Percentiles rank a stretch among this genome's conserved stretches.
These are phyloP conservation scores for Crotalus tigris DNA, from an alignment of 2,113 vertebrate genomes.

Conservation along the genomic window DNA sequence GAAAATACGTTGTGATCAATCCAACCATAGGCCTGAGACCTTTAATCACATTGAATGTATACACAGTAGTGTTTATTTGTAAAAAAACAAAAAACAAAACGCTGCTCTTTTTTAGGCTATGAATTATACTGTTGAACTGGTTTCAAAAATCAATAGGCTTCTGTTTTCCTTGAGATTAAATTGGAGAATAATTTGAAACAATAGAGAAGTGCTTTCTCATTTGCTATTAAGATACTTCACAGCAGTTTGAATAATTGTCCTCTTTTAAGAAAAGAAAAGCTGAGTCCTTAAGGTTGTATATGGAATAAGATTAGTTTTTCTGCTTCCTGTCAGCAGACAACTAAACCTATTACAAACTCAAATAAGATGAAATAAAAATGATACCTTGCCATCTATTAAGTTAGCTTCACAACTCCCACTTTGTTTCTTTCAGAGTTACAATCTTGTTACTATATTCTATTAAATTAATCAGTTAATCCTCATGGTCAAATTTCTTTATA, in stretches of 20 bases:
- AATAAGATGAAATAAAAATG: background rate
- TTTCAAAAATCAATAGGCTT: slow-evolving; percentile 7
- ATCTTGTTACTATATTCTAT: background rate
- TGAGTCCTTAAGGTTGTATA: background rate
- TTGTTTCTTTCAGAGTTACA: slow-evolving; percentile 12
- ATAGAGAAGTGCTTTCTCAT: background rate
- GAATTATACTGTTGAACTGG: background rate
- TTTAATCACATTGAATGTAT: background rate
- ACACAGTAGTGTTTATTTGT: background rate
- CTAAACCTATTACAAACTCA: slow-evolving; percentile 15
- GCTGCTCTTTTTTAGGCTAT: background rate
- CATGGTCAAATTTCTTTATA: slow-evolving; percentile 5
- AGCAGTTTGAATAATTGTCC: slow-evolving; percentile 14
- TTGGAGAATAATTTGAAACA: slow-evolving; percentile 18
- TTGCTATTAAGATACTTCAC: slow-evolving; percentile 2
- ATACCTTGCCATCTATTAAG: slow-evolving; percentile 16
- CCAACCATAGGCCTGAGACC: background rate
- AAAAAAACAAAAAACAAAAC: background rate
- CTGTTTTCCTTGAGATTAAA: slow-evolving; percentile 8
- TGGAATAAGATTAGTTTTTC: slow-evolving; percentile 13
- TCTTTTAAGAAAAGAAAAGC: background rate
- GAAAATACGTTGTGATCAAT: background rate
- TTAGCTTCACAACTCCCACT: slow-evolving; percentile 7
- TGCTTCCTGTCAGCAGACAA: background rate
- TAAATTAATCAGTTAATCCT: slow-evolving; percentile 9